phyloP scores from a whole-genome alignment of 2,113 vertebrate genomes.

The Corvus cornix region DNA sequence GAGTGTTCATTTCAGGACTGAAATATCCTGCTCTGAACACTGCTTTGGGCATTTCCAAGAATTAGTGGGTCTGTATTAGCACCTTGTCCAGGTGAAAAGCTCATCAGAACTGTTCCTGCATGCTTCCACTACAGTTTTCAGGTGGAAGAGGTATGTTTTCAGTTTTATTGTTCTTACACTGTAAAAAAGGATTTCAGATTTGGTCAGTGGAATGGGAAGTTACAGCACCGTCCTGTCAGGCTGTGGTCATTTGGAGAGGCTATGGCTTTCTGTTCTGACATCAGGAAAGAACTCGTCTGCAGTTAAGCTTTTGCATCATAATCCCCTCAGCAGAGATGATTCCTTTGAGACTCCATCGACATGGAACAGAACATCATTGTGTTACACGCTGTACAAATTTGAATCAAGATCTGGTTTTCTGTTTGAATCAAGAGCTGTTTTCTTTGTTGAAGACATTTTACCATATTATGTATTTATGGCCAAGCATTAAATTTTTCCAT shows the following conservation, averaged over 20 bases:
- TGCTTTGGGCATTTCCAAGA: neutral
- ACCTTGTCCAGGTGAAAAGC: neutral
- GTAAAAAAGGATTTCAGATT: neutral
- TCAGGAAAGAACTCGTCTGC: neutral
- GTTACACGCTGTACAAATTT: neutral
- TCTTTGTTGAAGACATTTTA: neutral
- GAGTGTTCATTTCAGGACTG: neutral
- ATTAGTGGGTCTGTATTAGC: neutral
- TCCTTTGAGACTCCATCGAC: neutral
- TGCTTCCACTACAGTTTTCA: neutral
- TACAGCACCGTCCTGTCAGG: accelerated
- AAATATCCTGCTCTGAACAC: neutral
- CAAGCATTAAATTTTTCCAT: neutral
- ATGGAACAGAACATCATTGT: neutral
- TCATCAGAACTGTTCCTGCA: neutral
- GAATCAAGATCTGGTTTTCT: neutral
- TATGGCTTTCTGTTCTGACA: neutral
- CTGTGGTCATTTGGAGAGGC: neutral
- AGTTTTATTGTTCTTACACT: neutral
- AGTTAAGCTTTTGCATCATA: neutral
- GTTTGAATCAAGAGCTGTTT: neutral
- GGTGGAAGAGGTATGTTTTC: neutral
- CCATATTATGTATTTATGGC: neutral
- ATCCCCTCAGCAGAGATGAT: neutral
- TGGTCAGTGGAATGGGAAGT: neutral